phyloP scores from a whole-genome alignment of 2,797 vertebrate genomes.

The Propithecus deckenii region DNA sequence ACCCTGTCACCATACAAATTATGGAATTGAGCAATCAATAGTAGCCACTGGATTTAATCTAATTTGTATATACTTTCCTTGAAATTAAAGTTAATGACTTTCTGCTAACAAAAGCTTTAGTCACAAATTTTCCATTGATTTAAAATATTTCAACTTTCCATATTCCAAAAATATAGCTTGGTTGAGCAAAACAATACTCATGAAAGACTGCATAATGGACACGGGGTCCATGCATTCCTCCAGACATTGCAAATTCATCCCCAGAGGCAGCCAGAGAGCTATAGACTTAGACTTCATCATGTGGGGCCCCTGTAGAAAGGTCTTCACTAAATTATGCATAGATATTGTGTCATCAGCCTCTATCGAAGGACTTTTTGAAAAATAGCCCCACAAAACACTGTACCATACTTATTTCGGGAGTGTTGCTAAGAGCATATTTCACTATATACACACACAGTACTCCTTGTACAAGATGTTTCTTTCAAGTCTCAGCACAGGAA shows the following conservation, averaged over 20 bases:
- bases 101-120: neutral
- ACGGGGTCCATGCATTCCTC: neutral
- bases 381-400: neutral
- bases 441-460: neutral
- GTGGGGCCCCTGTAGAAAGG: neutral
- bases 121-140: neutral
- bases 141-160: neutral
- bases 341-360: neutral
- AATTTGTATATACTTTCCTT: neutral
- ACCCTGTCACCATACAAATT: neutral
- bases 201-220: neutral
- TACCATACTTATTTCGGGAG: neutral
- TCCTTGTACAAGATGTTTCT: neutral
- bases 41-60: neutral
- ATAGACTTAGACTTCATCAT: neutral
- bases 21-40: neutral
- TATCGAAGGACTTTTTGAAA: neutral
- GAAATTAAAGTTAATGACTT: slow-evolving; percentile 11
- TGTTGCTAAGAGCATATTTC: neutral
- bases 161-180: slow-evolving; percentile 14
- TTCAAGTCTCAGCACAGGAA: neutral
- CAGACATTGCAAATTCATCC: neutral
- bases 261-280: neutral
- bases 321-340: slow-evolving; percentile 52
- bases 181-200: neutral